phyloP scores from a whole-genome alignment of 2,888 invertebrate genomes.

The Temnothorax unifasciatus region DNA sequence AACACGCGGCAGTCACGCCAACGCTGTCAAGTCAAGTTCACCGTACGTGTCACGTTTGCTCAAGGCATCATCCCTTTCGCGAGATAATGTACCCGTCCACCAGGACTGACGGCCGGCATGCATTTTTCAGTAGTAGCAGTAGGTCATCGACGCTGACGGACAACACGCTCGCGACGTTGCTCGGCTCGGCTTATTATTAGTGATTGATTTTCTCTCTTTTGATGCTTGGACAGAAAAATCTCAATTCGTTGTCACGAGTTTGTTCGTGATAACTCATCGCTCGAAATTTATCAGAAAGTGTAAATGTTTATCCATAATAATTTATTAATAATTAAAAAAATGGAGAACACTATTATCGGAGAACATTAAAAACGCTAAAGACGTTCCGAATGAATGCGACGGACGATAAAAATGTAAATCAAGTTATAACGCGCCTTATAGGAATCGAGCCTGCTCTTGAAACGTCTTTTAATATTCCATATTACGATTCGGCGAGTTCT shows the following conservation, averaged over 20 bases:
- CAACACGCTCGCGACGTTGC: slow-evolving; percentile 8
- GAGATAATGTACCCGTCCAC: slow-evolving; percentile 59
- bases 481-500: not conserved
- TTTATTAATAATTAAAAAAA: not conserved
- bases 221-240: not conserved
- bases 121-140: slow-evolving; percentile 60
- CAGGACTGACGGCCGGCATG: slow-evolving; percentile 28
- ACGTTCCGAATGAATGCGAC: not conserved
- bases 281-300: not conserved
- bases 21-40: slow-evolving; percentile 76
- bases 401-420: not conserved
- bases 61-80: slow-evolving; percentile 75
- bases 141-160: slow-evolving; percentile 46
- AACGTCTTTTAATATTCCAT: not conserved
- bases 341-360: too few species aligned
- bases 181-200: not conserved
- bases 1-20: slow-evolving; percentile 81
- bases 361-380: not conserved
- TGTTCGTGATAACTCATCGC: not conserved
- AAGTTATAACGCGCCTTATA: not conserved
- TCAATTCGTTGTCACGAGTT: not conserved
- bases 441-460: not conserved
- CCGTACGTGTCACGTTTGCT: slow-evolving; percentile 77
- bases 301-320: too few species aligned
- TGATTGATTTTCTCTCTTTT: not conserved